Evolutionary conservation across 2,797 vertebrate genomes (phyloP).

Genomic region (Hippocampus kuda): DNA sequence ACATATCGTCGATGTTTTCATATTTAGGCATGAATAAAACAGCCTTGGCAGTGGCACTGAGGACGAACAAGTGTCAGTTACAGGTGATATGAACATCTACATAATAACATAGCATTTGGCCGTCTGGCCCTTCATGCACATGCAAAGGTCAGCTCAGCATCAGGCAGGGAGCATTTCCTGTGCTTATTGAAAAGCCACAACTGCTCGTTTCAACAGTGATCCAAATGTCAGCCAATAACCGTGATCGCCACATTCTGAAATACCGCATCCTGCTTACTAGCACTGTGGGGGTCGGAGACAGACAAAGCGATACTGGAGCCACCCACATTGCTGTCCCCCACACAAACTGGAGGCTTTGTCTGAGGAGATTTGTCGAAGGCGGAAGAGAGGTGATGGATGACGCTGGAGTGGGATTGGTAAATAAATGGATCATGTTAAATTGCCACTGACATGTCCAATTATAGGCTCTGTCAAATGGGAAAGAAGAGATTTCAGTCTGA

Average conservation of each 20-base stretch:
- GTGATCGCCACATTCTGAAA: slow-evolving; percentile 55
- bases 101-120: slow-evolving; percentile 59
- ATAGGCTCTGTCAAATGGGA: slow-evolving; percentile 64
- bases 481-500: slow-evolving; percentile 47
- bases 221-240: slow-evolving; percentile 69
- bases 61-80: slow-evolving; percentile 26
- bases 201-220: slow-evolving; percentile 38
- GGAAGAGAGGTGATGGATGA: slow-evolving; percentile 60
- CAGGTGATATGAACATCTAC: slow-evolving; percentile 50
- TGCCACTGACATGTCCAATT: slow-evolving; percentile 71
- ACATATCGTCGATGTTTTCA: background rate
- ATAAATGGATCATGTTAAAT: slow-evolving; percentile 72
- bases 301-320: slow-evolving; percentile 30
- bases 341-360: slow-evolving; percentile 12
- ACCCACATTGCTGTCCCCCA: slow-evolving; percentile 18
- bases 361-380: slow-evolving; percentile 19
- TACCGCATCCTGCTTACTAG: slow-evolving; percentile 41
- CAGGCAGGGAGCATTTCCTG: slow-evolving; percentile 50
- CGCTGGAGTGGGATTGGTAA: slow-evolving; percentile 59
- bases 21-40: background rate
- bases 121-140: slow-evolving; percentile 51
- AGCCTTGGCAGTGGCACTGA: background rate
- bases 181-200: slow-evolving; percentile 59
- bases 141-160: slow-evolving; percentile 61
- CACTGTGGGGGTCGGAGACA: slow-evolving; percentile 46